A percentile compares a stretch with the other conserved stretches of the same genome.
Conservation (phyloP, 1,140 invertebrate genomes). For the Mesaphorura yosii region DNA sequence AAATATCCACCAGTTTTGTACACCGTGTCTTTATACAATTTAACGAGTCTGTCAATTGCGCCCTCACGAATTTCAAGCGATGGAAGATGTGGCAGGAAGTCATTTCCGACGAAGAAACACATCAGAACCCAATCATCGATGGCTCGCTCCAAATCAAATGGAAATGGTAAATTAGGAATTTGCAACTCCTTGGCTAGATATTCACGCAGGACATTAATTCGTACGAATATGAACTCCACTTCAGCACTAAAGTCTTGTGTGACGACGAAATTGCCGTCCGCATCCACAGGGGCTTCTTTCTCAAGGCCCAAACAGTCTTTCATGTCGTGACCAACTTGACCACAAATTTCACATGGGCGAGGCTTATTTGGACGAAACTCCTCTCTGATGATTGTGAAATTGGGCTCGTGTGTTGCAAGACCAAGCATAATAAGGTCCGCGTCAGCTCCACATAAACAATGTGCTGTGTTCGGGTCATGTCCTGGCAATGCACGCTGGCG, state of each 20-base stretch:
- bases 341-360: slow-evolving; percentile 91
- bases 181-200: slow-evolving; percentile 82
- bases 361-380: slow-evolving; percentile 98
- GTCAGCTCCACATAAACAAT: slow-evolving; percentile 96
- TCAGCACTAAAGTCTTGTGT: slow-evolving; percentile 47
- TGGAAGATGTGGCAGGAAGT: slow-evolving; percentile 96
- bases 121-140: slow-evolving; percentile 99
- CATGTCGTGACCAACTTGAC: slow-evolving; percentile 88
- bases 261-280: slow-evolving; percentile 23
- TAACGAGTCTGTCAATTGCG: slow-evolving; percentile 89
- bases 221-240: slow-evolving; percentile 75
- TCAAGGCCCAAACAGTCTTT: slow-evolving; percentile 76
- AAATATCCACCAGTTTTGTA: slow-evolving; percentile 64
- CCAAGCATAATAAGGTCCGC: slow-evolving; percentile 98
- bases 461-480: slow-evolving; percentile 95
- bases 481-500: slow-evolving; percentile 85
- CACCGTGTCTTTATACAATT: slow-evolving; percentile 88
- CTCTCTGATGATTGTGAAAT: slow-evolving; percentile 96
- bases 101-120: slow-evolving; percentile 99
- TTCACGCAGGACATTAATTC: slow-evolving; percentile 84
- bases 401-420: slow-evolving; percentile 94
- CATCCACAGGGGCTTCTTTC: slow-evolving; percentile 33
- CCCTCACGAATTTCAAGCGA: slow-evolving; percentile 96
- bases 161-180: slow-evolving; percentile 89
- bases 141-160: slow-evolving; percentile 76